phyloP scores from a whole-genome alignment of 2,797 vertebrate species.

The Tapera naevia region DNA sequence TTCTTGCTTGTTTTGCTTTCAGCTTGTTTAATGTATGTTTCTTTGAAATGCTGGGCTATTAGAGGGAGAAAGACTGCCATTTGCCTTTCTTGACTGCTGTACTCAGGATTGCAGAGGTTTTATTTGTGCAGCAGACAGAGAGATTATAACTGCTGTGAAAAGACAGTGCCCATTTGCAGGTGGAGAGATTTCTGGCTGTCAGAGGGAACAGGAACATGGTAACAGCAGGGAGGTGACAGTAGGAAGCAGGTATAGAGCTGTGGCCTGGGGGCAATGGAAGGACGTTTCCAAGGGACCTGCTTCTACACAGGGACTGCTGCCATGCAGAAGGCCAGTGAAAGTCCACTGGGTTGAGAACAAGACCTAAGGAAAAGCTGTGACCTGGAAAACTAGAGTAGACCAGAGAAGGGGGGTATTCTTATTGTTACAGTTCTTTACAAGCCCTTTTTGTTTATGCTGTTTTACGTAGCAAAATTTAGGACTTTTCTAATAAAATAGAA shows the following conservation, averaged over 20 bases:
- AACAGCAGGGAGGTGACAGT: not conserved
- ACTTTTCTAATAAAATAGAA: not conserved
- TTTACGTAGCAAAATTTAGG: not conserved
- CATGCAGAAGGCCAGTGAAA: not conserved
- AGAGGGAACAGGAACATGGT: fast-evolving
- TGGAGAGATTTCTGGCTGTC: not conserved
- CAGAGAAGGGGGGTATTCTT: not conserved
- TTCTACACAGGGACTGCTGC: not conserved
- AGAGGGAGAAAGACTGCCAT: not conserved
- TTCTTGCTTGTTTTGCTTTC: not conserved
- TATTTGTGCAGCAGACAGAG: not conserved
- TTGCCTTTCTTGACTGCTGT: not conserved
- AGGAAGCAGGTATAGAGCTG: not conserved
- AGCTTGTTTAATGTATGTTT: not conserved
- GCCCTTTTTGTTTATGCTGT: not conserved
- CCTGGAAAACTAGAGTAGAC: not conserved
- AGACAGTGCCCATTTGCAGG: not conserved
- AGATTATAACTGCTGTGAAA: not conserved
- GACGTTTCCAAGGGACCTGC: not conserved
- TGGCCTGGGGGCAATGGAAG: not conserved
- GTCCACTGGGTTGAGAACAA: not conserved
- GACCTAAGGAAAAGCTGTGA: not conserved
- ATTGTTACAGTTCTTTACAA: not conserved
- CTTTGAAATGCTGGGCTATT: not conserved
- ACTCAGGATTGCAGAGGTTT: not conserved